phyloP scores from a whole-genome alignment of 2,888 invertebrate species.

The Meandrusa payeni region DNA sequence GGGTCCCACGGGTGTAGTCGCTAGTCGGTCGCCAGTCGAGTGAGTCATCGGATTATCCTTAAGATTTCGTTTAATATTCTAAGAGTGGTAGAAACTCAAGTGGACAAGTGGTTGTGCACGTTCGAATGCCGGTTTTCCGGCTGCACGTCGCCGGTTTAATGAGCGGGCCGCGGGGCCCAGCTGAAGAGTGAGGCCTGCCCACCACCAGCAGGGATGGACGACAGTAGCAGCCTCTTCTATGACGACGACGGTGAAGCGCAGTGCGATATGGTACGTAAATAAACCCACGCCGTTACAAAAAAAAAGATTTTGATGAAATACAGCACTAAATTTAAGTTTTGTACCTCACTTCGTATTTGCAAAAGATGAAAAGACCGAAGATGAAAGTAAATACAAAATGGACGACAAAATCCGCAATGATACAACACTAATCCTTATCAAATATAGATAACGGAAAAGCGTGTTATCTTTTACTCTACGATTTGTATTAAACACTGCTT shows the following conservation, averaged over 20 bases:
- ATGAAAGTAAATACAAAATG: conserved; percentile 17
- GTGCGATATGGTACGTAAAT: conserved; percentile 78
- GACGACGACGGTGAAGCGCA: conserved; percentile 77
- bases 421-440: background rate
- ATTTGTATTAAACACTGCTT: too few relatives aligned
- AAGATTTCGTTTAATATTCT: conserved; percentile 50
- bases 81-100: conserved; percentile 46
- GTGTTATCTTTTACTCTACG: too few relatives aligned
- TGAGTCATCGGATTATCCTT: conserved; percentile 73
- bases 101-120: conserved; percentile 48
- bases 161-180: conserved; percentile 66
- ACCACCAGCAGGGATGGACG: conserved; percentile 71
- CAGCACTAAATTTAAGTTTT: too few relatives aligned
- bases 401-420: conserved; percentile 8
- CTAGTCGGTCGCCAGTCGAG: conserved; percentile 54
- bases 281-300: too few relatives aligned
- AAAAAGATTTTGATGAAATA: too few relatives aligned
- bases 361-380: too few relatives aligned
- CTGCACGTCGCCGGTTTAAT: conserved; percentile 58
- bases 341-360: too few relatives aligned
- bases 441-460: background rate
- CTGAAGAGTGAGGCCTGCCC: conserved; percentile 55
- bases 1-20: conserved; percentile 40
- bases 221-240: conserved; percentile 74
- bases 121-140: conserved; percentile 78